Evolutionary conservation across 2,113 vertebrate species (phyloP).

Genomic region (Neopipo cinnamomea): DNA sequence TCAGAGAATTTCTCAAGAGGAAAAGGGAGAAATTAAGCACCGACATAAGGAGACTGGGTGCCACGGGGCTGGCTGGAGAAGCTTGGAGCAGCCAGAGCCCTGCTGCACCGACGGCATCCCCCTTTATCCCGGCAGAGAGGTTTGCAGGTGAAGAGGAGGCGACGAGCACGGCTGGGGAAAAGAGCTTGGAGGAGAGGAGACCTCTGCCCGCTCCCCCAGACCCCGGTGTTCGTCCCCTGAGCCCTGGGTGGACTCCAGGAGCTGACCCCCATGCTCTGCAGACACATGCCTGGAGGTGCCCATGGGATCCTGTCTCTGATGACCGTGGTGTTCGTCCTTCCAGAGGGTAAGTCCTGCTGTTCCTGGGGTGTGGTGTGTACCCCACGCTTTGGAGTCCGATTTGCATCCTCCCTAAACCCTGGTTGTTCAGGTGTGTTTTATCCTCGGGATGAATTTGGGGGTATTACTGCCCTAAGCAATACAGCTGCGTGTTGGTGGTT

Average conservation of each 20-base stretch:
- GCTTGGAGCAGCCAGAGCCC: neutral
- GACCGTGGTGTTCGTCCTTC: neutral
- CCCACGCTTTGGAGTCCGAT: rapidly evolving
- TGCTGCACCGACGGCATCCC: neutral
- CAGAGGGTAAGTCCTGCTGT: conserved; percentile 41
- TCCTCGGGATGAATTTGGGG: neutral
- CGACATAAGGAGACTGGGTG: neutral
- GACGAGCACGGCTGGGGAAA: rapidly evolving
- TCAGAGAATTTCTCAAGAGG: neutral
- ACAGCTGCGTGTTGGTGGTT: neutral
- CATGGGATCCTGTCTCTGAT: conserved; percentile 42
- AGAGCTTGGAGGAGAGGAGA: neutral
- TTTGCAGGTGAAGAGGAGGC: neutral
- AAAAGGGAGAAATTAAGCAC: neutral
- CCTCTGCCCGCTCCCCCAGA: neutral
- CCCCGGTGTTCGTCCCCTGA: rapidly evolving
- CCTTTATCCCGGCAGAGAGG: neutral
- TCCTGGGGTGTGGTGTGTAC: rapidly evolving
- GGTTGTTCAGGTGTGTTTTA: neutral
- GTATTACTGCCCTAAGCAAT: rapidly evolving
- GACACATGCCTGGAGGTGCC: neutral
- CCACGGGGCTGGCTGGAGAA: neutral
- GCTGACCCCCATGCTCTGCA: neutral
- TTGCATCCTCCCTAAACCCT: neutral
- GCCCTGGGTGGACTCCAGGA: neutral